Evolutionary conservation across 2,888 invertebrate species (phyloP), one percentile per base, ranked within the genome.

Genomic region (Margaritifera margaritifera): DNA sequence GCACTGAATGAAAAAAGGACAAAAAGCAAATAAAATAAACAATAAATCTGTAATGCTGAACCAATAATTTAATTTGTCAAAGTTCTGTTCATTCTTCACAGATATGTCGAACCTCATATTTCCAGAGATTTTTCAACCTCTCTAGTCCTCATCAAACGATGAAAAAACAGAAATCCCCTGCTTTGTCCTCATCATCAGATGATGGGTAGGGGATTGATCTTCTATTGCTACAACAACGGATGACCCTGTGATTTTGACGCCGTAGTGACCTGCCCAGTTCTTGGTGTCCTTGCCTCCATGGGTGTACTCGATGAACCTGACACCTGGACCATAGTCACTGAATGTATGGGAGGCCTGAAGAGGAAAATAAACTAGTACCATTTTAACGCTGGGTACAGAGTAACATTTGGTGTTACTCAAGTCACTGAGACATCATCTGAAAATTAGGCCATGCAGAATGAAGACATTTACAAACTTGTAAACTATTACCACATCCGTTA

Each of bases 181-280:
- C n/a, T n/a, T n/a, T n/a, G n/a, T n/a, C n/a, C n/a, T n/a, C n/a
- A n/a, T n/a, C n/a, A n/a, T n/a, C n/a, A n/a, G n/a, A n/a, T n/a
- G n/a, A n/a, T n/a, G n/a, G 15, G 54, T 42, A n/a, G 24, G 56
- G 22, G 68, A 66, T 20, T 59, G 58, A 24, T 50, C 51, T 31
- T 51, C 53, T 19, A 42, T 22, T 50, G 55, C 54, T 20, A 76
- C 59, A 4, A 25, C 57, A 8, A 76, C 66, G 11, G 65, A 65
- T 8, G 92, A 92, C 42, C 92, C 92, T 61, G 93, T 91, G 92
- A 93, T 92, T 91, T 93, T 93, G 71, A 91, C 90, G 11, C 93
- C 93, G 89, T 92, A 93, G 87, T 93, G 91, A 15, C 93, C 93
- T 58, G 91, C 91, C 93, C 93, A 93, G 88, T 91, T 93, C 75